Evolutionary conservation across 2,113 vertebrate species (phyloP), one percentile per base, ranked within the genome.

Genomic region (Callionymus lyra): DNA sequence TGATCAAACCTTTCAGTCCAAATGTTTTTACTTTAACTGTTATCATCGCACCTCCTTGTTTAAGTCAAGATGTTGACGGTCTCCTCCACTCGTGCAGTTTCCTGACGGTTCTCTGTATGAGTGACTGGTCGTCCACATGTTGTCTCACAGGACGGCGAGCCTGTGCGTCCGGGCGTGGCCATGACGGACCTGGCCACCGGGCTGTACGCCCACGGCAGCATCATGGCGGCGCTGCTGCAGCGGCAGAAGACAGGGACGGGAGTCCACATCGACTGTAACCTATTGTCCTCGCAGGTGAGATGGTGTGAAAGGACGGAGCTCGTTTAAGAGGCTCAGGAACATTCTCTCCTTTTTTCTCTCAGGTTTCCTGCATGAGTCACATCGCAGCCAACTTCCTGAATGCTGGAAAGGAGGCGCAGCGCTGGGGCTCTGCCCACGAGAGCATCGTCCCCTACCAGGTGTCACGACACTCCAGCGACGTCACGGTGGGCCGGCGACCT

Each of bases 151-250:
- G 85, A 63, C 38, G 91, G 91, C 2, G 93, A 90, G 11, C 95
- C 92, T 2, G 92, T 98, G 41, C 85, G 89, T 47, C 77, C 90
- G 1, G 95, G 95, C 10, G 91, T 98, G 1, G 93, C 93, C 27
- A 94, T 97, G 93, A 98, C 93, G 0, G 92, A 98, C 50, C 83
- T 98, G 63, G 92, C 94, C 2, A 95, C 93, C 18, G 94, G 92
- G 2, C 68, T 98, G 10, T 98, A 86, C 19, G 50, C 89, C 0
- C 90, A 84, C 9, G 90, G 93, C 50, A 90, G 93, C 33, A 63
- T 98, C 44, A 88, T 96, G 92, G 92, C 95, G 15, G 92, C 89
- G 16, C 71, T 98, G 56, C 85, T 98, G 50, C 92, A 90, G 16
- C 82, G 83, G 43, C 73, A 80, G 6, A 90, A 68, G 80, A 94